A percentile compares a stretch with the other conserved stretches of the same genome.
Conservation (phyloP, 2,113 vertebrate species). For the Hippocampus guttulatus region DNA sequence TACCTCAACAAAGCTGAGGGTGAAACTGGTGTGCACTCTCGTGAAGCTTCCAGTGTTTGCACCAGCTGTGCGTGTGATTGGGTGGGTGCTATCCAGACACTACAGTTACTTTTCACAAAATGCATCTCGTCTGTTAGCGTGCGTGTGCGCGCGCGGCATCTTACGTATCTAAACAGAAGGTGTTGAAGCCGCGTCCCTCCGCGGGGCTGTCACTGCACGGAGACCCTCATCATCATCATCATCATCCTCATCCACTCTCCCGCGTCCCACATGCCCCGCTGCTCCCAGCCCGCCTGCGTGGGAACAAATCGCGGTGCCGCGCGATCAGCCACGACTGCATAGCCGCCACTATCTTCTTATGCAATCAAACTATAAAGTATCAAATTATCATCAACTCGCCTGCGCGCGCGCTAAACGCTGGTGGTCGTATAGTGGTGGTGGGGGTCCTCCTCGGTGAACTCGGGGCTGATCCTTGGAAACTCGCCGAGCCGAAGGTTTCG, state of each 20-base stretch:
- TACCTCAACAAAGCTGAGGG: too few species aligned
- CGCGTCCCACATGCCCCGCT: conserved; percentile 43
- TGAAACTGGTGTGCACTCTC: background rate
- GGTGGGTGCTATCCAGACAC: background rate
- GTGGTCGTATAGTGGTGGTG: background rate
- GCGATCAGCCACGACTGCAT: background rate
- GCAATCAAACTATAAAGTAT: conserved; percentile 29
- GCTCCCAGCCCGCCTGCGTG: conserved; percentile 48
- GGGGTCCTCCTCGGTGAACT: background rate
- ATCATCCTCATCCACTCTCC: conserved; percentile 36
- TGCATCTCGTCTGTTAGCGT: too few species aligned
- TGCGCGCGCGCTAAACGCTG: background rate
- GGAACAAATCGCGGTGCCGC: conserved; percentile 10
- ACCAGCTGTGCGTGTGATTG: background rate
- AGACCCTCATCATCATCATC: conserved; percentile 35
- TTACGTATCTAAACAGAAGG: conserved; percentile 50
- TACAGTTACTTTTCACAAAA: background rate
- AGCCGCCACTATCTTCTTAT: conserved; percentile 20
- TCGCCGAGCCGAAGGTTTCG: conserved; percentile 63
- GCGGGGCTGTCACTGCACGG: conserved; percentile 45
- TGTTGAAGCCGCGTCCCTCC: conserved; percentile 39
- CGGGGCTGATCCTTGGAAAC: conserved; percentile 23
- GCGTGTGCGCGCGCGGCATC: conserved; percentile 27
- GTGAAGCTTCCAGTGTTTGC: background rate
- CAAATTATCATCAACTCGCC: background rate